Evolutionary conservation across 2,113 vertebrate species (phyloP).

Genomic region (Lycocorax pyrrhopterus): DNA sequence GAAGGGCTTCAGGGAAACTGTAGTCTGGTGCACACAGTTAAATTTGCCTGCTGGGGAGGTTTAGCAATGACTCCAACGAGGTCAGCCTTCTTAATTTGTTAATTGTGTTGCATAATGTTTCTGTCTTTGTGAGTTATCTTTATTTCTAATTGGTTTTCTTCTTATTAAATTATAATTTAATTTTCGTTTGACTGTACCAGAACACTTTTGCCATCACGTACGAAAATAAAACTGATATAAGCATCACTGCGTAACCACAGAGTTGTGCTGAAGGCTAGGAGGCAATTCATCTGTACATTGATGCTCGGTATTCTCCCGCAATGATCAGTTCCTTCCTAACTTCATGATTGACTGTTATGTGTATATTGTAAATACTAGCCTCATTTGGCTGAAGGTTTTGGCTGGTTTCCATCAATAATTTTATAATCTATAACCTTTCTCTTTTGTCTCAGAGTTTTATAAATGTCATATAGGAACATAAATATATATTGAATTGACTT

Average conservation of each 20-base stretch:
- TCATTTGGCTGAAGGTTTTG: background rate
- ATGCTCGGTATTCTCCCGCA: background rate
- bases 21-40: background rate
- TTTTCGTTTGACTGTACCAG: background rate
- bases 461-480: background rate
- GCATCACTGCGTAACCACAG: background rate
- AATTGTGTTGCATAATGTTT: background rate
- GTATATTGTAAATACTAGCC: background rate
- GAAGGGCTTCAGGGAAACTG: background rate
- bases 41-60: background rate
- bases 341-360: background rate
- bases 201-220: background rate
- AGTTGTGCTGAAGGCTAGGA: background rate
- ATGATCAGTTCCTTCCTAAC: background rate
- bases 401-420: background rate
- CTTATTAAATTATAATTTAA: background rate
- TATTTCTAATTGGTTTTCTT: background rate
- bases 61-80: background rate
- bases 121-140: background rate
- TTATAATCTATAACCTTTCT: background rate
- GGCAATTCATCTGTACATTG: background rate
- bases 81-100: background rate
- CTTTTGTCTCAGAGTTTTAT: background rate
- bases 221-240: background rate
- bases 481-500: background rate